A percentile compares a stretch with the other conserved stretches of the same genome.
Conservation (phyloP, 2,888 invertebrate species). For the Arrhopalites spinosus region DNA sequence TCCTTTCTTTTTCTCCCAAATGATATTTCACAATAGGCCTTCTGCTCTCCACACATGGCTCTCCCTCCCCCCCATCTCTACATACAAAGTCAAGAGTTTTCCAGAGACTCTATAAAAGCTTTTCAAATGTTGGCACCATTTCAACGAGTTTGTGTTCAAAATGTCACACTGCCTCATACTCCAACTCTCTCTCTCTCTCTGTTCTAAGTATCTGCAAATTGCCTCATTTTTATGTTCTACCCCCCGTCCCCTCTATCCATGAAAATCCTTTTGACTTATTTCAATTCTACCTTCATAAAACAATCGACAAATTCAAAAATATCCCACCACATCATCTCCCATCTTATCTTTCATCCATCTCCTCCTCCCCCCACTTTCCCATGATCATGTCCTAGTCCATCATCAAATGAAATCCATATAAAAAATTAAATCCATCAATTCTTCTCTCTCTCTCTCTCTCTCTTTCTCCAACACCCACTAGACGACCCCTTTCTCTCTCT, state of each 20-base stretch:
- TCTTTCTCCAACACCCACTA: no score
- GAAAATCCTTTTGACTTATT: neutral
- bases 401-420: no score
- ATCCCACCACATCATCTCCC: no score
- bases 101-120: slow-evolving; percentile 11
- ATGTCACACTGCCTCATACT: slow-evolving; percentile 26
- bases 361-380: neutral
- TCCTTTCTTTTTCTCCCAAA: neutral
- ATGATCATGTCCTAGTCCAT: no score
- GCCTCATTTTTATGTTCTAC: slow-evolving; percentile 21
- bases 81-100: slow-evolving; percentile 15
- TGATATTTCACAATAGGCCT: neutral
- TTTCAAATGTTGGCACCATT: slow-evolving; percentile 30
- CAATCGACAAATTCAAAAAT: slow-evolving; percentile 10
- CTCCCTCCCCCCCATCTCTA: slow-evolving; percentile 1
- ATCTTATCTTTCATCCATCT: slow-evolving; percentile 8
- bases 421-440: no score
- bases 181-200: no score
- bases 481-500: no score
- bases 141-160: slow-evolving; percentile 33
- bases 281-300: slow-evolving; percentile 20
- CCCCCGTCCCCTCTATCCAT: neutral
- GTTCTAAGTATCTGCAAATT: slow-evolving; percentile 31
- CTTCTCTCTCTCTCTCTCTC: no score
- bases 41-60: neutral